phyloP scores from a whole-genome alignment of 35 echinoderm and acorn worm genomes.

The Hemicentrotus pulcherrimus region DNA sequence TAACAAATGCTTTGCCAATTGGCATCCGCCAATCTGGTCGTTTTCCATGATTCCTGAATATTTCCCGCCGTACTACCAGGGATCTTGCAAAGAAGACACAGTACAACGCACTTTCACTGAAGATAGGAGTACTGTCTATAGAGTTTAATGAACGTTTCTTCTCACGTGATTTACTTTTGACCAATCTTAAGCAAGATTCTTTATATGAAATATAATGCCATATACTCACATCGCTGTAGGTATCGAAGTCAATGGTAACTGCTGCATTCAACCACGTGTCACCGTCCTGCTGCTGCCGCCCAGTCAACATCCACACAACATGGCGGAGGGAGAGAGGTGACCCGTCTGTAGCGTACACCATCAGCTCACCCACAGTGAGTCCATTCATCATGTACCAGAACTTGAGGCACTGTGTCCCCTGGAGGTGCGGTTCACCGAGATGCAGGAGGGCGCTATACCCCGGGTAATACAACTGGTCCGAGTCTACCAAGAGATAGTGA shows the following conservation, averaged over 20 bases:
- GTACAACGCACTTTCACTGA: no score
- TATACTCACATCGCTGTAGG: background rate
- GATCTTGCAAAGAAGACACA: no score
- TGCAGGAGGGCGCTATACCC: slow-evolving; percentile 49
- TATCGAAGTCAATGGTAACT: slow-evolving; percentile 27
- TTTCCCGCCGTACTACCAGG: no score
- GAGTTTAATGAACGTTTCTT: no score
- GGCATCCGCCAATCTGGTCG: no score
- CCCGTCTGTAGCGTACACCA: slow-evolving; percentile 40
- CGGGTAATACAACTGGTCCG: background rate
- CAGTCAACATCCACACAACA: slow-evolving; percentile 53
- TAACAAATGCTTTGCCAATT: no score
- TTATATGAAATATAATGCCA: no score
- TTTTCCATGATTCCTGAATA: no score
- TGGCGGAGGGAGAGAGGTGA: background rate
- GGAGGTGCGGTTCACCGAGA: slow-evolving; percentile 15
- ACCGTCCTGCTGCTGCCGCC: slow-evolving; percentile 48
- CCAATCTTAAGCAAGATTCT: no score
- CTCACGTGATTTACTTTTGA: no score
- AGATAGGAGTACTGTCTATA: no score
- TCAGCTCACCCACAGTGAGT: slow-evolving; percentile 33
- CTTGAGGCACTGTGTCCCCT: slow-evolving; percentile 48
- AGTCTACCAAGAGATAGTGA: background rate
- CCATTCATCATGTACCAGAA: slow-evolving; percentile 86
- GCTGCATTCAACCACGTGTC: slow-evolving; percentile 42